Base-by-base conservation (phyloP, 2,888 invertebrate species). In the Mesopsocus fuscifrons region DNA sequence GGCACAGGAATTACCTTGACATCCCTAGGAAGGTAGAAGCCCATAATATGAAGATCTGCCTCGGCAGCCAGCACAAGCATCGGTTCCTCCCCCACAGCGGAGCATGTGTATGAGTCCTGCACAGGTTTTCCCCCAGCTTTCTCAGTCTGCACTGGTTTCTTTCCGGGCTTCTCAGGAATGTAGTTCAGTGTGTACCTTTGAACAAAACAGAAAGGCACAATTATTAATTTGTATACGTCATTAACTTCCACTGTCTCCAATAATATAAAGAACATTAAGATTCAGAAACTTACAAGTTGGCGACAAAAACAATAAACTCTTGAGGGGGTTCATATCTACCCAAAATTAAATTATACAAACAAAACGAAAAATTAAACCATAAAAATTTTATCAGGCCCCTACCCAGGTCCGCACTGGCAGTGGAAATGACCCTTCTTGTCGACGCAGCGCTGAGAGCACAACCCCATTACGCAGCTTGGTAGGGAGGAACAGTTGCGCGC, bases 371-470 rank as follows among this genome's bases (percentile, higher is more conserved):
- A n/a, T n/a, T n/a, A n/a, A n/a, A n/a, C n/a, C n/a, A n/a, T n/a
- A n/a, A n/a, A n/a, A n/a, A n/a, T n/a, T n/a, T n/a, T n/a, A n/a
- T n/a, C n/a, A n/a, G n/a, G n/a, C n/a, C 6, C 26, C 11, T 26
- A 26, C 26, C 26, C 26, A 26, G 26, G 26, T 4, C 54, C 58
- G 52, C 64, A 65, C 31, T 56, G 55, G 48, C 65, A 65, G 30
- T 55, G 53, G 49, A 51, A 55, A 46, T 54, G 56, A 34, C 48
- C 53, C 50, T 71, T 71, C 49, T 71, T 69, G 45, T 68, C 69
- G 16, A 76, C 67, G 55, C 84, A 85, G 43, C 76, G 64, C 59
- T 88, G 87, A 16, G 85, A 75, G 56, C 88, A 88, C 3, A 73
- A 66, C 38, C 75, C 73, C 68, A 81, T 82, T 43, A 67, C 62